Conservation (phyloP, 2,113 vertebrate genomes). For the Syngnathus typhle region DNA sequence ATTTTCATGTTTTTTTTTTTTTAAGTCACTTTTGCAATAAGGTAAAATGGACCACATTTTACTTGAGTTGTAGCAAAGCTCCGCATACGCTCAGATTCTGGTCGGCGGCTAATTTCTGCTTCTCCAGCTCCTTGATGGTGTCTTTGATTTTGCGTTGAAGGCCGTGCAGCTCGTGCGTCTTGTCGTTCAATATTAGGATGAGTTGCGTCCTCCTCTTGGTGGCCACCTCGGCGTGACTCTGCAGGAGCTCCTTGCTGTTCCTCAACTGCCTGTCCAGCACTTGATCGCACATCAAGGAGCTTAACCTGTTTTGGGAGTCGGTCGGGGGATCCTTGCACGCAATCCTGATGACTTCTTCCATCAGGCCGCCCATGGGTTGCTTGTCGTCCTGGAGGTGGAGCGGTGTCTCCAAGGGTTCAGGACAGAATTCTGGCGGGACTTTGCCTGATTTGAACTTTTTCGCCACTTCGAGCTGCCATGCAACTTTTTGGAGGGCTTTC, state of each 20-base stretch:
- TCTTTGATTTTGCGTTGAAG: background rate
- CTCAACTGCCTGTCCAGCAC: constrained; percentile 6
- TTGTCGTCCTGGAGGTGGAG: constrained; percentile 1
- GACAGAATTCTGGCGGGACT: background rate
- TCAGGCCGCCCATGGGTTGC: background rate
- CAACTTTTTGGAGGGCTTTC: background rate
- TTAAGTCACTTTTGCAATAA: background rate
- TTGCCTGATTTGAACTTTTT: background rate
- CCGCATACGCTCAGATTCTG: background rate
- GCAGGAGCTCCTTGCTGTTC: constrained; percentile 2
- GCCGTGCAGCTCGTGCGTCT: constrained; percentile 1
- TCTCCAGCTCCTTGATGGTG: background rate
- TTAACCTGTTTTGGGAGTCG: background rate
- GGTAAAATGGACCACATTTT: background rate
- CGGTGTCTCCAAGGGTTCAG: background rate
- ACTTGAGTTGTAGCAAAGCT: background rate
- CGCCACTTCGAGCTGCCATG: background rate
- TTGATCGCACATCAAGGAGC: background rate
- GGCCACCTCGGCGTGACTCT: constrained; percentile 5
- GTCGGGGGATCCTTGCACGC: background rate
- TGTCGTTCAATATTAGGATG: constrained; percentile 1
- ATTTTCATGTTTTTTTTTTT: background rate
- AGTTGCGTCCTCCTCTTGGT: constrained; percentile 5
- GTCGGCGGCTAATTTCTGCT: background rate
- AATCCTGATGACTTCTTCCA: background rate